A percentile compares a stretch with the other conserved stretches of the same genome.
Conservation (phyloP, 2,113 vertebrate species). For the Lepus timidus region DNA sequence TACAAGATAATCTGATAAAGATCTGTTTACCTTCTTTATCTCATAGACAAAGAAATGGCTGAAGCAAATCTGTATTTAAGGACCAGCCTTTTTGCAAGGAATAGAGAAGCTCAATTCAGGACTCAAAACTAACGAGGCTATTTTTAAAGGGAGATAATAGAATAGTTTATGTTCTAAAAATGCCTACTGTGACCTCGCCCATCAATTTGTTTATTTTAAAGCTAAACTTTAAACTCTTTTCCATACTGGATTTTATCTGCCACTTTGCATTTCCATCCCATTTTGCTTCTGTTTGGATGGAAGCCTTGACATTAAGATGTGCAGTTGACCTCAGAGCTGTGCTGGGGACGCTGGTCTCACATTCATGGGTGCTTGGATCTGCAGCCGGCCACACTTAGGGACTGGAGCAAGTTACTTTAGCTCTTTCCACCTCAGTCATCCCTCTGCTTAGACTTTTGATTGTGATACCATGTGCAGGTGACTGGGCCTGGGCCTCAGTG, state of each 20-base stretch:
- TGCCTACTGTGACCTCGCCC: background rate
- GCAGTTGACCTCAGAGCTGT: background rate
- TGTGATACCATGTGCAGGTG: background rate
- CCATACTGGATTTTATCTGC: background rate
- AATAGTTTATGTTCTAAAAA: background rate
- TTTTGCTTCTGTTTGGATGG: background rate
- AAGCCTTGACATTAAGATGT: background rate
- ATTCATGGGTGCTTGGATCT: background rate
- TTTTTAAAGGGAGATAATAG: conserved; percentile 60
- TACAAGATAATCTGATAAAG: background rate
- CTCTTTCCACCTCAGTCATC: background rate
- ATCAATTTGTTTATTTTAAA: conserved; percentile 42
- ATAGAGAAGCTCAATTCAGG: conserved; percentile 12
- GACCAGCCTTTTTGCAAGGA: background rate
- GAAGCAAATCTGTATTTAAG: conserved; percentile 10
- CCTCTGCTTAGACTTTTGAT: background rate
- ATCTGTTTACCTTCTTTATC: conserved; percentile 8
- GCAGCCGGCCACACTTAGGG: background rate
- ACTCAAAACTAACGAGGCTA: conserved; percentile 38
- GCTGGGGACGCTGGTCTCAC: background rate
- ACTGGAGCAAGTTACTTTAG: background rate
- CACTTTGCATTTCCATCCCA: background rate
- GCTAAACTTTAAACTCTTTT: conserved; percentile 35
- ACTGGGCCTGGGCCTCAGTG: background rate
- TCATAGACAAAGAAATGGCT: conserved; percentile 47